Evolutionary conservation across 30 jellyfish, hydroid and myxozoan genomes (phyloP).

Genomic region (Pelagia noctiluca): DNA sequence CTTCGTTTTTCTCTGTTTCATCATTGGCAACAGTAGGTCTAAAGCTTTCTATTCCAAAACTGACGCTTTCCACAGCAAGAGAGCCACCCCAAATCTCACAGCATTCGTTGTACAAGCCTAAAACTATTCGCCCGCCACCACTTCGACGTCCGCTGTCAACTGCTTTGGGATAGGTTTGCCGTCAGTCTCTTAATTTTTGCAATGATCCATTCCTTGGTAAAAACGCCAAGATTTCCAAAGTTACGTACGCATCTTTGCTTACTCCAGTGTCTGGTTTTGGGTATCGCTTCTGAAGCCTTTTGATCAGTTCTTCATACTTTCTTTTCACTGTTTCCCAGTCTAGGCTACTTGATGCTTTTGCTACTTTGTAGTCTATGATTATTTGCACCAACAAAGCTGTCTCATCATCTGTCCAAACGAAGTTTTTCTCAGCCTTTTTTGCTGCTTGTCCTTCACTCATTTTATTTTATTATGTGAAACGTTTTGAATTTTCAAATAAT

Average conservation of each 20-base stretch:
- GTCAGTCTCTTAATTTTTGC: constrained; percentile 26
- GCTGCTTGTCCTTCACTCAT: not conserved
- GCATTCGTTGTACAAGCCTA: constrained; percentile 35
- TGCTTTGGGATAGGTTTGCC: constrained; percentile 32
- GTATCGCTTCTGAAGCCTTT: not conserved
- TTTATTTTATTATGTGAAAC: too few relatives aligned
- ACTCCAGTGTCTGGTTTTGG: not conserved
- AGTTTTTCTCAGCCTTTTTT: not conserved
- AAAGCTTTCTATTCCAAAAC: not conserved
- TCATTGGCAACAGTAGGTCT: not conserved
- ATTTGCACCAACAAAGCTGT: not conserved
- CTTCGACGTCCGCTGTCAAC: constrained; percentile 41
- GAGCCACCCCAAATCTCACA: constrained; percentile 51
- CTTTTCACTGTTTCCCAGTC: not conserved
- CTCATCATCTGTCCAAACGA: not conserved
- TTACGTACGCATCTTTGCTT: not conserved
- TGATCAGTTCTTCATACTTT: not conserved
- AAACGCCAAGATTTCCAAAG: constrained; percentile 2
- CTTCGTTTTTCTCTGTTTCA: not conserved
- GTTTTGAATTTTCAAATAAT: too few relatives aligned
- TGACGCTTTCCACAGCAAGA: constrained; percentile 18
- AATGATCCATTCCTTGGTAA: constrained; percentile 7
- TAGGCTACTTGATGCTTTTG: not conserved
- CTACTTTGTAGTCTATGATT: not conserved
- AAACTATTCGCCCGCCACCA: constrained; percentile 48